These are phyloP conservation scores for Epinotia nisella DNA, from an alignment of 2,888 invertebrate species.

Conservation along the genomic window DNA sequence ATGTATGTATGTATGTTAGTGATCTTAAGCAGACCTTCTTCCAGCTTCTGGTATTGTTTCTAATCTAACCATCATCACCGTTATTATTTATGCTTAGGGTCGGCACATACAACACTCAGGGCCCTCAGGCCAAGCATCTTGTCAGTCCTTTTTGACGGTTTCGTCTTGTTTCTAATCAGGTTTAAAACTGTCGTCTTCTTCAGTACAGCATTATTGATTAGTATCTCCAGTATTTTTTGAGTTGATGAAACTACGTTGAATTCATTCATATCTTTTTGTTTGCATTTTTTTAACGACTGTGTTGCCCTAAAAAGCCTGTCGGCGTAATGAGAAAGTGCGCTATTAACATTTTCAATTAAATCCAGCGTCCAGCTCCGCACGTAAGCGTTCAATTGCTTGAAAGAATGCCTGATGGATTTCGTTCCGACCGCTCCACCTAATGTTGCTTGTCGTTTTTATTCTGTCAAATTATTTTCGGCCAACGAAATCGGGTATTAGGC, in stretches of 20 bases:
- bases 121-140: no score
- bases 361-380: slow-evolving; percentile 27
- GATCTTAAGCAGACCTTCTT: background rate
- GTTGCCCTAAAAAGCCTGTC: slow-evolving; percentile 25
- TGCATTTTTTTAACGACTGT: background rate
- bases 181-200: background rate
- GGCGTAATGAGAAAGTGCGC: slow-evolving; percentile 31
- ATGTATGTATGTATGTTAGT: no score
- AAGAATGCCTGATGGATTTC: slow-evolving; percentile 51
- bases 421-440: slow-evolving; percentile 57
- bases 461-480: slow-evolving; percentile 67
- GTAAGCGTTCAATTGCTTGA: slow-evolving; percentile 42
- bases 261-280: background rate
- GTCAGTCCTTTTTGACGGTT: no score
- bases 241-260: background rate
- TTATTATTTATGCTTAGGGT: no score
- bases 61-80: background rate
- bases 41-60: background rate
- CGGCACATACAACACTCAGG: no score
- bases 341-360: slow-evolving; percentile 43
- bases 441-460: slow-evolving; percentile 54
- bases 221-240: background rate
- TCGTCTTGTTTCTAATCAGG: no score
- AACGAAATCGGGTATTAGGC: slow-evolving; percentile 66
- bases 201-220: background rate